Base-by-base conservation (phyloP, 2,888 invertebrate species). In the Drosophila atroscutellata region DNA sequence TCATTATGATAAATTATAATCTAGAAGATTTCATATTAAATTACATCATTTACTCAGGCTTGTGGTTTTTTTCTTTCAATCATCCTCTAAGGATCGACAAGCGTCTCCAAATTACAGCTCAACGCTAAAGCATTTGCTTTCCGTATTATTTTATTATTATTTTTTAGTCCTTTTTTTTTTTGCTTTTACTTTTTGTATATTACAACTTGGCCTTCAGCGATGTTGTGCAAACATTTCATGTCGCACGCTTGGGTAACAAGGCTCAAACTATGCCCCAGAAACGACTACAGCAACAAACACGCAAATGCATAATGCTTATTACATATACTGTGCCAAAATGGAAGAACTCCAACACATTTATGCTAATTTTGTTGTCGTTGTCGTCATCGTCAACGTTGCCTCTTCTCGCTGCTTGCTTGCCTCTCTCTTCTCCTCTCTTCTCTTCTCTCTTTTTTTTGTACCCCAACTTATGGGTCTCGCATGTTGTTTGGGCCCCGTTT, bases 271-370 rank as follows among this genome's bases (percentile, higher is more conserved):
- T 75, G 75, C 57, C 75, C 58, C 54, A 45, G 13, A 24, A 54
- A 37, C 26, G 37, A 34, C 42, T 51, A 15, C 42, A 58, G 50
- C 56, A 42, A 49, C 79, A 78, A 75, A 75, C 77, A 79, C 79
- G 70, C 80, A 77, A 77, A 79, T 77, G 75, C 77, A 77, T 79
- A 77, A 77, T 77, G 80, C 80, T 77, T 77, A 77, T 77, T 77
- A 77, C 71, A 77, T 79, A 77, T 67, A 79, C 80, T 71, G 66
- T 75, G 77, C 75, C 77, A 75, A 75, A 77, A 77, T 77, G 77
- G 79, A 75, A 77, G 79, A 45, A 79, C 77, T 77, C 80, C 77
- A 79, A 64, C 77, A 79, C 80, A 77, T 77, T 77, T 77, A 77
- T 77, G 77, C 80, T 77, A 77, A 77, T 79, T 77, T 77, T 51